phyloP scores from a whole-genome alignment of 1,140 invertebrate genomes.

The Mercenaria mercenaria region DNA sequence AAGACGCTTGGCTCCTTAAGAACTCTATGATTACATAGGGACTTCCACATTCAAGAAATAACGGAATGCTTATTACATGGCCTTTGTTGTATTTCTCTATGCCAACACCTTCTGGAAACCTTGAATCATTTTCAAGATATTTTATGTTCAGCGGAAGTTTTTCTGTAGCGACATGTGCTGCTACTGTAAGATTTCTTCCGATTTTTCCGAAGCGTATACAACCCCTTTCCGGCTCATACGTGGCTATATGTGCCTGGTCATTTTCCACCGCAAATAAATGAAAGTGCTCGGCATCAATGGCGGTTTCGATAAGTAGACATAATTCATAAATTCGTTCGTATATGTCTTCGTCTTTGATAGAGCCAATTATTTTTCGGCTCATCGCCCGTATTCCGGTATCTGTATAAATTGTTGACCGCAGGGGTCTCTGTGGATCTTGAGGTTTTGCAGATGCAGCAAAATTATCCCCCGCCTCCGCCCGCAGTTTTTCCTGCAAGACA shows the following conservation, averaged over 20 bases:
- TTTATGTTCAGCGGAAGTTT: constrained; percentile 59
- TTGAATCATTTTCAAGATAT: constrained; percentile 63
- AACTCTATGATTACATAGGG: constrained; percentile 71
- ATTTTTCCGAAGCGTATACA: constrained; percentile 60
- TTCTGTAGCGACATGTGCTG: constrained; percentile 70
- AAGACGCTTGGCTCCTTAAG: constrained; percentile 48
- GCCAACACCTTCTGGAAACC: constrained; percentile 77
- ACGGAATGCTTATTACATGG: constrained; percentile 71
- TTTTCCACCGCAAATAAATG: constrained; percentile 63
- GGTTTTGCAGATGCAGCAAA: neutral
- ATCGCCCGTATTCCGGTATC: constrained; percentile 57
- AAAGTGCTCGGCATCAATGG: constrained; percentile 62
- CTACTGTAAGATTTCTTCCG: constrained; percentile 68
- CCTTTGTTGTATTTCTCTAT: constrained; percentile 38
- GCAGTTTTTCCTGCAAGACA: neutral
- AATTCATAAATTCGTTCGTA: constrained; percentile 58
- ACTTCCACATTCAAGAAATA: constrained; percentile 70
- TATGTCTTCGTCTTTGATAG: constrained; percentile 49
- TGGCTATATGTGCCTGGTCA: constrained; percentile 53
- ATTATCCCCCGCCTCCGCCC: neutral
- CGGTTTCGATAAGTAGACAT: constrained; percentile 43
- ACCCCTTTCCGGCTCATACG: constrained; percentile 19
- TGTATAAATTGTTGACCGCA: constrained; percentile 19
- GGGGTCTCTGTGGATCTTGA: neutral
- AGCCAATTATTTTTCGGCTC: constrained; percentile 48